phyloP scores from a whole-genome alignment of 2,113 vertebrate species.

The Megalops atlanticus region DNA sequence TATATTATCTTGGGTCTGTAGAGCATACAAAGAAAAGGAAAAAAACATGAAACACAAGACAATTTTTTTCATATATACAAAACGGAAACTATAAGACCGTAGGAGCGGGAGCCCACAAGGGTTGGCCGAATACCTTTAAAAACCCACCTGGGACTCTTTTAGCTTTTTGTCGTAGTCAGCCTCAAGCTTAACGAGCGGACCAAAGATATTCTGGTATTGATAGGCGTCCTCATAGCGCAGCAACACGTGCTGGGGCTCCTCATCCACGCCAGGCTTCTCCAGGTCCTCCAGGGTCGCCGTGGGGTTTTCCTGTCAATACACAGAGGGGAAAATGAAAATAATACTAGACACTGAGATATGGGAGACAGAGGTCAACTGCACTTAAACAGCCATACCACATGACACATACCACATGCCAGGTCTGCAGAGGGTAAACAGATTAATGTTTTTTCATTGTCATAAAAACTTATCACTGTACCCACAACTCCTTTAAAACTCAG shows the following conservation, averaged over 20 bases:
- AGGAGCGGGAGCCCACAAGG: neutral
- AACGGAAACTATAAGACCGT: too few relatives aligned
- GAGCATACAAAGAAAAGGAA: constrained; percentile 6
- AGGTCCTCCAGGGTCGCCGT: constrained; percentile 93
- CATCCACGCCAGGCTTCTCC: constrained; percentile 96
- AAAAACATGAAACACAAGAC: constrained; percentile 1
- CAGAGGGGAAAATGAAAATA: too few relatives aligned
- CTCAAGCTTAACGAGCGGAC: constrained; percentile 95
- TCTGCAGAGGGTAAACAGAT: too few relatives aligned
- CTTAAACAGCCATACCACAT: too few relatives aligned
- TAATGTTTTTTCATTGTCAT: too few relatives aligned
- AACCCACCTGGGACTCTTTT: constrained; percentile 94
- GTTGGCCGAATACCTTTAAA: neutral
- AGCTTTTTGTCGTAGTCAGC: constrained; percentile 99
- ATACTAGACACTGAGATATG: too few relatives aligned
- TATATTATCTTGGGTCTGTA: constrained; percentile 98
- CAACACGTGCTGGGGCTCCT: constrained; percentile 95
- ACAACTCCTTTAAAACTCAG: too few relatives aligned
- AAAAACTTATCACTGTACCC: too few relatives aligned
- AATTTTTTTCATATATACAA: neutral
- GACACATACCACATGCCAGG: too few relatives aligned
- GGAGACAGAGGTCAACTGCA: too few relatives aligned
- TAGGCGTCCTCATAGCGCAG: constrained; percentile 97
- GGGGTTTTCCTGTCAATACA: constrained; percentile 84
- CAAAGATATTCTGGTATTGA: constrained; percentile 99